Conservation (phyloP, 2,888 invertebrate genomes). For the Eretmocerus hayati region DNA sequence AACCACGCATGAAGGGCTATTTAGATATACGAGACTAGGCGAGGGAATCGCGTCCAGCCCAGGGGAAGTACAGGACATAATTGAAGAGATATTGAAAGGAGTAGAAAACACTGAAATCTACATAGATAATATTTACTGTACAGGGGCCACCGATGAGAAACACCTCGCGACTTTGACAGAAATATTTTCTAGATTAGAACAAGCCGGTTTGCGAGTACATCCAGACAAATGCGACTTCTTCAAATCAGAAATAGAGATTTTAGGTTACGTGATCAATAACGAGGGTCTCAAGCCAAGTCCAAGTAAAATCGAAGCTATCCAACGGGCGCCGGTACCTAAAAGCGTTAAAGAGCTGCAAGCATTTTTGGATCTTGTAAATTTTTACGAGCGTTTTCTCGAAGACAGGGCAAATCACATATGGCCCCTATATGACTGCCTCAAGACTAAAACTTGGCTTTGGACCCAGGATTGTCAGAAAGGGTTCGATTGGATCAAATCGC, state of each 20-base stretch:
- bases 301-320: constrained; percentile 13
- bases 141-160: constrained; percentile 25
- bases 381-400: constrained; percentile 35
- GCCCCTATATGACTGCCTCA: constrained; percentile 29
- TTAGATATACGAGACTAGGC: constrained; percentile 31
- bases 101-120: constrained; percentile 31
- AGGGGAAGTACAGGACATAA: constrained; percentile 34
- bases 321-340: constrained; percentile 8
- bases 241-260: constrained; percentile 26
- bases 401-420: constrained; percentile 29
- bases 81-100: constrained; percentile 30
- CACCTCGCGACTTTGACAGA: constrained; percentile 27
- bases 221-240: constrained; percentile 31
- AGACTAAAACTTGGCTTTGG: constrained; percentile 25
- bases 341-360: constrained; percentile 14
- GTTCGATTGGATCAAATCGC: constrained; percentile 3
- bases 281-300: constrained; percentile 8
- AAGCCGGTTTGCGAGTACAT: constrained; percentile 29
- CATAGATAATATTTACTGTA: constrained; percentile 32
- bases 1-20: constrained; percentile 37
- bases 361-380: constrained; percentile 34
- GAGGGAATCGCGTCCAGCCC: constrained; percentile 37
- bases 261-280: constrained; percentile 15
- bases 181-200: constrained; percentile 26
- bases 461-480: constrained; percentile 3